phyloP scores from a whole-genome alignment of 1,140 invertebrate genomes.

The Muscidifurax raptorellus region DNA sequence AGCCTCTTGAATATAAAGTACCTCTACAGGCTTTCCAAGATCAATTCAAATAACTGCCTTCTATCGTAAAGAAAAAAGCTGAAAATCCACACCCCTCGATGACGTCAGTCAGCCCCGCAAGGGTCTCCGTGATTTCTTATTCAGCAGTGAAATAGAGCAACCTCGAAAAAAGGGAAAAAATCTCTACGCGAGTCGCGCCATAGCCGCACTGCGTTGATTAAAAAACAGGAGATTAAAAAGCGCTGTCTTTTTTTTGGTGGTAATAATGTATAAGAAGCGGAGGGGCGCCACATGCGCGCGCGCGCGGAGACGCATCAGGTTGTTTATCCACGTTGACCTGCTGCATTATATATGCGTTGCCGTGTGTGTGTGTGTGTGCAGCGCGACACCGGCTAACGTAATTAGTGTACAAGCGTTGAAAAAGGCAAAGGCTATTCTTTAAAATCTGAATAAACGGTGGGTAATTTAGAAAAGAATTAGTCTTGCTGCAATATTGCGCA shows the following conservation, averaged over 20 bases:
- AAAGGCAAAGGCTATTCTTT: neutral
- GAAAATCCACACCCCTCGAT: too few species aligned
- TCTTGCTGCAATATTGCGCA: neutral
- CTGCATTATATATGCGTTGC: too few species aligned
- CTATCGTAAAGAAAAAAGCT: too few species aligned
- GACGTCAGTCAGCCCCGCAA: too few species aligned
- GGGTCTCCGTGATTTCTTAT: neutral
- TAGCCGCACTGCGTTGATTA: neutral
- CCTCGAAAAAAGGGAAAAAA: neutral
- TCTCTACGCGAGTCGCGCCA: too few species aligned
- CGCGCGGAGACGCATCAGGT: slow-evolving; percentile 26
- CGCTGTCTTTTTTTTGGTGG: neutral
- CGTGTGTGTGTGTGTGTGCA: too few species aligned
- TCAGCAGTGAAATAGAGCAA: neutral
- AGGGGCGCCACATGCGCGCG: neutral
- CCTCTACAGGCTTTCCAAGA: too few species aligned
- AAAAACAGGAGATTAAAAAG: too few species aligned
- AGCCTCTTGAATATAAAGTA: too few species aligned
- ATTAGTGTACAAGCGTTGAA: neutral
- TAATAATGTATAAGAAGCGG: neutral
- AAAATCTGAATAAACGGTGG: too few species aligned
- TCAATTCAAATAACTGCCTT: too few species aligned
- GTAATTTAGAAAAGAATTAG: neutral
- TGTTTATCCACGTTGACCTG: neutral
- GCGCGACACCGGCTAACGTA: neutral